phyloP scores from a whole-genome alignment of 1,140 invertebrate species.

The Brachionus paranguensis region DNA sequence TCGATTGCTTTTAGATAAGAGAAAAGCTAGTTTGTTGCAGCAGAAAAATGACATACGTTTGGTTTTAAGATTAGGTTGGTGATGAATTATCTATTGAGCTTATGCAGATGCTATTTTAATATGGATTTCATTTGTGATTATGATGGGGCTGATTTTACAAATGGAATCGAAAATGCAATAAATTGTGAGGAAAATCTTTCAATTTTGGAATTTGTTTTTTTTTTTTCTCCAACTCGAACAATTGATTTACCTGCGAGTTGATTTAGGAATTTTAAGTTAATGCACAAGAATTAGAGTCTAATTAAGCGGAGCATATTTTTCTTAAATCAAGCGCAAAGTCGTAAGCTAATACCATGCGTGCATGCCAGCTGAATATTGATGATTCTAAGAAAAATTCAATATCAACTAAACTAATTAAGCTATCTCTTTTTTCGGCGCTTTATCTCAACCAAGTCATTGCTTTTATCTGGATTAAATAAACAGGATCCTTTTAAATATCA shows the following conservation, averaged over 20 bases:
- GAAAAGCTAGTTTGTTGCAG: background rate
- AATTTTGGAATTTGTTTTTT: background rate
- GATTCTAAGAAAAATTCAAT: background rate
- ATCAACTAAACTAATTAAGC: background rate
- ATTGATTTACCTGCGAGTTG: background rate
- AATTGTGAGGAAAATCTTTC: background rate
- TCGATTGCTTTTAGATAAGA: background rate
- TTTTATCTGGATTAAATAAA: slow-evolving; percentile 33
- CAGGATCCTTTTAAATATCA: slow-evolving; percentile 32
- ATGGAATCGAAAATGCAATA: background rate
- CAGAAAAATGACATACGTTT: slow-evolving; percentile 5
- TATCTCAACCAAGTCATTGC: background rate
- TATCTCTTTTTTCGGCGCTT: background rate
- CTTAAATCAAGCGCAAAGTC: background rate
- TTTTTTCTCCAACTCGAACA: background rate
- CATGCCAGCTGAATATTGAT: background rate
- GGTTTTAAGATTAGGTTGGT: background rate
- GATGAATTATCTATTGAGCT: slow-evolving; percentile 29
- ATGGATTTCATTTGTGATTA: slow-evolving; percentile 24
- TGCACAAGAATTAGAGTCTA: background rate
- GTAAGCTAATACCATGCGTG: background rate
- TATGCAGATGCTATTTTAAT: slow-evolving; percentile 9
- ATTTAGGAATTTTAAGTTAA: background rate
- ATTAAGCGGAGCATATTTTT: background rate
- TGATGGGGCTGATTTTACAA: background rate